Evolutionary conservation across 2,113 vertebrate genomes (phyloP), one percentile per base, ranked within the genome.

Genomic region (Physeter macrocephalus): DNA sequence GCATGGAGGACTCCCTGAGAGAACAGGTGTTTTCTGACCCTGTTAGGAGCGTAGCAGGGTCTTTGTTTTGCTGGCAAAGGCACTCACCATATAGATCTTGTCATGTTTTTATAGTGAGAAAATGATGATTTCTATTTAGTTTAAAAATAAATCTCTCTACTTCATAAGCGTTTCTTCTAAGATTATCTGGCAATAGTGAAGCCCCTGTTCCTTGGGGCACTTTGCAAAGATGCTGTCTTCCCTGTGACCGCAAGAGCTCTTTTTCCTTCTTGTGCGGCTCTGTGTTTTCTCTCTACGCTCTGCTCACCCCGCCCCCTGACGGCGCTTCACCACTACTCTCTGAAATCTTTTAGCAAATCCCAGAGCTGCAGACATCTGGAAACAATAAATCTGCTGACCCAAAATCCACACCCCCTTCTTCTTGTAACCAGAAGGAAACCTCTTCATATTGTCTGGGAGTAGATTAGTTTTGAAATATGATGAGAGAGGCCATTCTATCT

Each of bases 331-430:
- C 12, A 25, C 83, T 36, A 0, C 80, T 87, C 85, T 96, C 77
- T 13, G 8, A 62, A 93, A 54, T 92, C 92, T 57, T 74, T 8
- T 13, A 91, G 96, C 89, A 87, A 88, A 94, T 77, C 95, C 80
- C 82, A 90, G 94, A 66, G 72, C 94, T 85, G 29, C 31, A 46
- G 18, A 88, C 97, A 97, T 97, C 96, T 98, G 95, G 96, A 98
- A 95, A 90, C 80, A 49, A 78, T 97, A 84, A 97, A 54, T 93
- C 67, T 72, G 21, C 61, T 74, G 86, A 80, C 92, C 78, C 57
- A 15, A 36, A 29, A 17, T 36, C 67, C n/a, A 66, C 64, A 34
- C 90, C 66, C 84, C 75, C 34, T 80, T 11, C 49, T n/a, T 49
- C 80, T 72, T 66, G 41, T 57, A 72, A 64, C 0, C 31, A 93